These are phyloP conservation scores for Cantharis lateralis DNA, from an alignment of 2,888 invertebrate species.

Conservation along the genomic window DNA sequence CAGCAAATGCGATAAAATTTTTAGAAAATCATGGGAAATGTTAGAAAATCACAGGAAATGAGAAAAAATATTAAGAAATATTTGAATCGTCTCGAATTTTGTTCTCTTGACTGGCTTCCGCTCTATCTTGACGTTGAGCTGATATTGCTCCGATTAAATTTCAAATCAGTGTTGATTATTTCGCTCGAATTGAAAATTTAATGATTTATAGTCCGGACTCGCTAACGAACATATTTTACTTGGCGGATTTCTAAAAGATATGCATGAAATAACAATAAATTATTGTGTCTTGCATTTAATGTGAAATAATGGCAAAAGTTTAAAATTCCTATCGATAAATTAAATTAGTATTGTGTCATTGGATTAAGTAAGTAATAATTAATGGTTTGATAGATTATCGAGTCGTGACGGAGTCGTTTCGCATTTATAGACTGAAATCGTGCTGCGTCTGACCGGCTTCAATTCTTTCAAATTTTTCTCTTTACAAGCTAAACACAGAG, in stretches of 20 bases:
- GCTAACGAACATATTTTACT: background rate
- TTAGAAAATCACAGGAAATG: no score
- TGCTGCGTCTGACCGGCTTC: conserved; percentile 42
- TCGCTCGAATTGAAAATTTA: background rate
- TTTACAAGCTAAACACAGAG: conserved; percentile 38
- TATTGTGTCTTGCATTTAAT: background rate
- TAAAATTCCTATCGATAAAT: conserved; percentile 42
- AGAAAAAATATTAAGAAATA: no score
- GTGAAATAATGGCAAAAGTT: conserved; percentile 3
- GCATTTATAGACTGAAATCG: conserved; percentile 34
- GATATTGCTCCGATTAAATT: background rate
- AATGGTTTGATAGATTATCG: conserved; percentile 49
- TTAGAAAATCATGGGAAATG: no score
- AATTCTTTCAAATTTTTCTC: conserved; percentile 31
- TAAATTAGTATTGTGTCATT: conserved; percentile 49
- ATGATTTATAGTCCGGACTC: background rate
- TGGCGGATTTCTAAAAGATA: background rate
- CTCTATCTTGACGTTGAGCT: background rate
- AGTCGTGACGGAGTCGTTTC: conserved; percentile 41
- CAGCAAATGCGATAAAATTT: no score
- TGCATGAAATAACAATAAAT: background rate
- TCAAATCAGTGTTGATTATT: background rate
- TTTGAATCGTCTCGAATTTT: no score
- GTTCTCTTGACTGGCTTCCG: no score
- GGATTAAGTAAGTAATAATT: conserved; percentile 50